Evolutionary conservation across 1,140 invertebrate species (phyloP).

Genomic region (Nomia melanderi): DNA sequence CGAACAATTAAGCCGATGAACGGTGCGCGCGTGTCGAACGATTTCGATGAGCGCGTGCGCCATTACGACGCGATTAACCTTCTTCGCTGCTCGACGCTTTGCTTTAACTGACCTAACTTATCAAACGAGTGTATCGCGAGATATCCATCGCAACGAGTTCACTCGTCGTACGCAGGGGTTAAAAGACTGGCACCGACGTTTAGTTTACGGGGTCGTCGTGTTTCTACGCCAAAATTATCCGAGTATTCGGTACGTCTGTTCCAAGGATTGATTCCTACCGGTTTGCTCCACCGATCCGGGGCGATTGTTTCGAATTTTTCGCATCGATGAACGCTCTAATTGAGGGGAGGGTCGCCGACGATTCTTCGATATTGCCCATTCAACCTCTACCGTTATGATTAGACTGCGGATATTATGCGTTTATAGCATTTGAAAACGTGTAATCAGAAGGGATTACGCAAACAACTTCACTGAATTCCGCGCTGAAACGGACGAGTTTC

Average conservation of each 20-base stretch:
- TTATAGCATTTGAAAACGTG: too few relatives aligned
- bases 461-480: too few relatives aligned
- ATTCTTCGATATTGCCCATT: background rate
- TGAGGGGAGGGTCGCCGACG: background rate
- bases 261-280: background rate
- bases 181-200: too few relatives aligned
- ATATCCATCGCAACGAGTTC: too few relatives aligned
- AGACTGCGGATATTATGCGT: too few relatives aligned
- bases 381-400: too few relatives aligned
- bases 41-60: background rate
- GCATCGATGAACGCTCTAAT: constrained; percentile 17
- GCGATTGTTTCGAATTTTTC: constrained; percentile 11
- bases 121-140: too few relatives aligned
- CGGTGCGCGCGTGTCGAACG: background rate
- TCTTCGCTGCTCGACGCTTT: too few relatives aligned
- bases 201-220: background rate
- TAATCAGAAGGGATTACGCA: too few relatives aligned
- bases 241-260: background rate
- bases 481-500: too few relatives aligned
- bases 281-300: background rate
- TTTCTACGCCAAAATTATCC: background rate
- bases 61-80: background rate
- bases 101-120: too few relatives aligned
- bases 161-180: too few relatives aligned
- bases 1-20: background rate